Conservation (phyloP, 2,888 invertebrate genomes). For the Litoditis marina region DNA sequence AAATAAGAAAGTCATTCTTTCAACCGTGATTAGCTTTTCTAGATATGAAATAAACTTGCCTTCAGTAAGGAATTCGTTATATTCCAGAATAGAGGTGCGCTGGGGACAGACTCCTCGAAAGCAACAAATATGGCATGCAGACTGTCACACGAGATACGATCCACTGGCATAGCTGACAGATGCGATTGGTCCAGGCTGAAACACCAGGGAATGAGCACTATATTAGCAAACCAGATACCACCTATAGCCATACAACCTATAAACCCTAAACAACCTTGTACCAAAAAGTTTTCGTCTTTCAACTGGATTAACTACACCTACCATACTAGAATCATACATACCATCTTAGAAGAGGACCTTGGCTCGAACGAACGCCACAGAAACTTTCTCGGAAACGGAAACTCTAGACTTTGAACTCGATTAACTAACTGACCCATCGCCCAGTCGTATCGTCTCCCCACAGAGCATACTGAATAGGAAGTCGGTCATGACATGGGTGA, state of each 20-base stretch:
- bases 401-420: no score
- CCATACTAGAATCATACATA: no score
- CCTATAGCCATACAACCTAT: no score
- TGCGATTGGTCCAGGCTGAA: constrained; percentile 45
- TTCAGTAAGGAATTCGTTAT: constrained; percentile 53
- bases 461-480: constrained; percentile 54
- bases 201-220: background rate
- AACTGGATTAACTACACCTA: no score
- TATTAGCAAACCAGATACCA: no score
- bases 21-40: no score
- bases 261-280: no score
- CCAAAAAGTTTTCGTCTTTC: no score
- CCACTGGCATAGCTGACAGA: constrained; percentile 41
- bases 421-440: constrained; percentile 40
- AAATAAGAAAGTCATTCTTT: no score
- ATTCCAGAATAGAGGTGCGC: constrained; percentile 51
- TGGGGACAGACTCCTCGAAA: constrained; percentile 45
- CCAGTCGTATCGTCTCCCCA: constrained; percentile 50
- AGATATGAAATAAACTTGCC: constrained; percentile 24
- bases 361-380: no score
- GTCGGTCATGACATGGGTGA: constrained; percentile 44
- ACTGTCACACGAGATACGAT: constrained; percentile 44
- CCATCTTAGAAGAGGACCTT: no score
- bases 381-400: no score
- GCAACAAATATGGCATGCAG: constrained; percentile 40